Conservation (phyloP, 2,888 invertebrate genomes). For the Eledone cirrhosa region DNA sequence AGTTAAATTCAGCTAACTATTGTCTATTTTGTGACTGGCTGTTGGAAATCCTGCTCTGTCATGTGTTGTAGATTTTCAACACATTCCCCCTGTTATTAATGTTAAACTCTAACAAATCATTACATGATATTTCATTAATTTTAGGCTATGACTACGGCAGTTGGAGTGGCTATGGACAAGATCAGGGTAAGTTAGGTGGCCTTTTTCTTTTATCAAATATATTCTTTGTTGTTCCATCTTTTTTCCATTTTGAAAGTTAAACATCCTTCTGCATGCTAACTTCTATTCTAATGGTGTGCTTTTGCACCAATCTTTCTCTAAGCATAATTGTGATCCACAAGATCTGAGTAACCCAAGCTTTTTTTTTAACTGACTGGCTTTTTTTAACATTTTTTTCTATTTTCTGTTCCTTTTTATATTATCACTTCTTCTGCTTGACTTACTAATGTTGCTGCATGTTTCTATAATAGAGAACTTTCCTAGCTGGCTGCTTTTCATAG, state of each 20-base stretch:
- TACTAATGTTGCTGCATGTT: conserved; percentile 25
- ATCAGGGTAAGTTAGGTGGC: conserved; percentile 20
- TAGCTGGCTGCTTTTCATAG: conserved; percentile 14
- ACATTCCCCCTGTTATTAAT: not conserved
- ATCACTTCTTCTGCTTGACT: conserved; percentile 17
- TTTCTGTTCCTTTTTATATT: too few species aligned
- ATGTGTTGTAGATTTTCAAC: not conserved
- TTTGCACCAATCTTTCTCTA: conserved; percentile 21
- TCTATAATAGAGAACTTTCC: conserved; percentile 17
- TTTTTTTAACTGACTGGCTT: conserved; percentile 14
- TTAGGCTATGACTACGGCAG: conserved; percentile 52
- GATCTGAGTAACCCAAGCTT: conserved; percentile 21
- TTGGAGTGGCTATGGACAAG: conserved; percentile 49
- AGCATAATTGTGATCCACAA: not conserved
- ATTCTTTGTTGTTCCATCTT: too few species aligned
- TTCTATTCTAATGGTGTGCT: not conserved
- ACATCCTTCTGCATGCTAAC: not conserved
- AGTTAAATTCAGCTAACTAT: too few species aligned
- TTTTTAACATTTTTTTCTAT: not conserved
- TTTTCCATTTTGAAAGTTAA: not conserved
- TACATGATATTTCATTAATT: not conserved
- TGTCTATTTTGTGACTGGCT: too few species aligned
- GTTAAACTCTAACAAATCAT: too few species aligned
- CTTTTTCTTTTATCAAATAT: too few species aligned
- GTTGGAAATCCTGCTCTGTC: too few species aligned